Percentiles rank a stretch among this genome's conserved stretches.
phyloP scores from a whole-genome alignment of 2,888 invertebrate genomes.

The Pheosia tremula region DNA sequence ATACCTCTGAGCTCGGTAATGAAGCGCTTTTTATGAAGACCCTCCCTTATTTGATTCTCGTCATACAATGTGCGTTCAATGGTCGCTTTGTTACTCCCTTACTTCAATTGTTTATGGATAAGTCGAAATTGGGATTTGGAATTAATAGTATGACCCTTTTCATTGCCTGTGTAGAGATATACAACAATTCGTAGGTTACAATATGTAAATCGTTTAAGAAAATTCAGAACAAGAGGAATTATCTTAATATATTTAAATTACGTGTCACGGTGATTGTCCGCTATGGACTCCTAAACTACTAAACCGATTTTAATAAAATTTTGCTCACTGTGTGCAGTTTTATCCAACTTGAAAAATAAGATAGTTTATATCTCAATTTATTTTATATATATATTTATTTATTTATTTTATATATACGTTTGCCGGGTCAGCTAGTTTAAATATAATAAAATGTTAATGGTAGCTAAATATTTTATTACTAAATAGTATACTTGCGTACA shows the following conservation, averaged over 20 bases:
- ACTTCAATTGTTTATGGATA: constrained; percentile 48
- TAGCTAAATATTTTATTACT: background rate
- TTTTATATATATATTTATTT: too few relatives aligned
- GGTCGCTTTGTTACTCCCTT: constrained; percentile 37
- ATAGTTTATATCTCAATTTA: too few relatives aligned
- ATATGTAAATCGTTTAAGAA: background rate
- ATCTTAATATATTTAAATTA: too few relatives aligned
- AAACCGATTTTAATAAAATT: too few relatives aligned
- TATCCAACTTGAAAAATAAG: too few relatives aligned
- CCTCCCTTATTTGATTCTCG: constrained; percentile 65
- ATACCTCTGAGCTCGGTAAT: constrained; percentile 74
- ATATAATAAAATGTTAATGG: too few relatives aligned
- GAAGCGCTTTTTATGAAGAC: constrained; percentile 73
- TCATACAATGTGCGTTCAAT: constrained; percentile 31
- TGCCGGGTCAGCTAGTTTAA: too few relatives aligned
- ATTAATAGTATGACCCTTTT: constrained; percentile 18
- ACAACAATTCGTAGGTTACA: background rate
- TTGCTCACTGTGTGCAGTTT: too few relatives aligned
- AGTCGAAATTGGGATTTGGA: constrained; percentile 24
- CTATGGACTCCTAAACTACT: too few relatives aligned
- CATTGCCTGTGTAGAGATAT: constrained; percentile 10
- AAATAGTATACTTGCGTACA: constrained; percentile 50
- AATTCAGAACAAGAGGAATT: background rate
- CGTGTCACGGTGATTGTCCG: too few relatives aligned
- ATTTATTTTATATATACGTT: too few relatives aligned